These are phyloP conservation scores for Leptarthrus brevirostris DNA, from an alignment of 2,888 invertebrate genomes.

Conservation along the genomic window DNA sequence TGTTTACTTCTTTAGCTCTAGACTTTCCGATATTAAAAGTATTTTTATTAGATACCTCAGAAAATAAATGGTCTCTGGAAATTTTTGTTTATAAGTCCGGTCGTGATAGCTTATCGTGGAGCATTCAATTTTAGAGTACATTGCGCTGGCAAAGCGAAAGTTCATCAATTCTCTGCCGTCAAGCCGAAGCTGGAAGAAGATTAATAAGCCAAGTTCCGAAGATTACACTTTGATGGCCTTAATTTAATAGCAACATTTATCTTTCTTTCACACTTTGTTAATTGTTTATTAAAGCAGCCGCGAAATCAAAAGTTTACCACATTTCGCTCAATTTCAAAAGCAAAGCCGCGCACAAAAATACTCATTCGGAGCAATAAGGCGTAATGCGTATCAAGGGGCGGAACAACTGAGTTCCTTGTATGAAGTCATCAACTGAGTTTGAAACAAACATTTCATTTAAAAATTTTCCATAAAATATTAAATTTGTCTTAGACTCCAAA, in stretches of 20 bases:
- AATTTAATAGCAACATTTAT: slow-evolving; percentile 36
- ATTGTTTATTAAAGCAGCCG: neutral
- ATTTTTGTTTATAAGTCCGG: slow-evolving; percentile 19
- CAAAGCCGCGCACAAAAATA: neutral
- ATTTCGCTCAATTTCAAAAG: neutral
- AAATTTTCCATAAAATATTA: no score
- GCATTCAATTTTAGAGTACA: slow-evolving; percentile 38
- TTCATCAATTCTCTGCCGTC: slow-evolving; percentile 32
- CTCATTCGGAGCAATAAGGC: neutral
- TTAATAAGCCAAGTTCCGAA: slow-evolving; percentile 18
- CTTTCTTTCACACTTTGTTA: slow-evolving; percentile 33
- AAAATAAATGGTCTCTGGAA: neutral
- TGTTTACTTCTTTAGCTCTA: no score
- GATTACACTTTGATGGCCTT: slow-evolving; percentile 15
- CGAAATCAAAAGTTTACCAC: neutral
- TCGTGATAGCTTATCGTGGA: slow-evolving; percentile 4
- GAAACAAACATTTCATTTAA: no score
- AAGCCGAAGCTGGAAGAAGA: slow-evolving; percentile 14
- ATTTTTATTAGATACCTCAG: slow-evolving; percentile 7
- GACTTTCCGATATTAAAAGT: no score
- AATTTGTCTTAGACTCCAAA: no score
- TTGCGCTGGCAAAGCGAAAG: slow-evolving; percentile 24
- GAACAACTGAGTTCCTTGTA: no score
- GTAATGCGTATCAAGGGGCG: no score
- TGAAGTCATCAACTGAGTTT: no score